Evolutionary conservation across 2,113 vertebrate species (phyloP).

Genomic region (Charadrius vociferus): DNA sequence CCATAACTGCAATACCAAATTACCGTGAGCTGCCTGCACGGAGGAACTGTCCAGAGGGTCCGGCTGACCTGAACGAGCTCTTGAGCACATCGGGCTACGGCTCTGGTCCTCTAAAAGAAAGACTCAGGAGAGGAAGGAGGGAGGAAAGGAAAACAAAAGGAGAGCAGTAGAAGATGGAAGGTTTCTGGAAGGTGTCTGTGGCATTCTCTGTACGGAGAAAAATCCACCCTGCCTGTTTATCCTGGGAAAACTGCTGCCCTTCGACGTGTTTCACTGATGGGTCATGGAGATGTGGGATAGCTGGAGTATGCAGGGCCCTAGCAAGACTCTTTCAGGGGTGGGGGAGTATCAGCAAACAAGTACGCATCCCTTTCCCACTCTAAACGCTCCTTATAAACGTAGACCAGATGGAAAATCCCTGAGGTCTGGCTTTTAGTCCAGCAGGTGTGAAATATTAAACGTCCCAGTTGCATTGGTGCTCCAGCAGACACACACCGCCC

Average conservation of each 20-base stretch:
- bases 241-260: not conserved
- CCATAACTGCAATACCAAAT: not conserved
- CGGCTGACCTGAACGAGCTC: not conserved
- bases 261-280: not conserved
- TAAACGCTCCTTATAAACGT: not conserved
- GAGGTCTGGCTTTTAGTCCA: not conserved
- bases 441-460: not conserved
- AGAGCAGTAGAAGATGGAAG: not conserved
- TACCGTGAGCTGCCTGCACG: fast-evolving
- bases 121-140: not conserved
- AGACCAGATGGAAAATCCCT: not conserved
- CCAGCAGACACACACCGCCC: not conserved
- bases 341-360: not conserved
- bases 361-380: not conserved
- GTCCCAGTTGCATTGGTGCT: not conserved
- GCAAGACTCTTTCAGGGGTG: not conserved
- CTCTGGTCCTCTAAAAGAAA: not conserved
- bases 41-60: not conserved
- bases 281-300: not conserved
- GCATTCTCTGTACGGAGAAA: not conserved
- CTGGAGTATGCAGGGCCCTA: not conserved
- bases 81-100: not conserved
- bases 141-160: not conserved
- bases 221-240: not conserved
- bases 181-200: not conserved